Conservation (phyloP, 2,797 vertebrate species). For the Pseudocheirus occidentalis region DNA sequence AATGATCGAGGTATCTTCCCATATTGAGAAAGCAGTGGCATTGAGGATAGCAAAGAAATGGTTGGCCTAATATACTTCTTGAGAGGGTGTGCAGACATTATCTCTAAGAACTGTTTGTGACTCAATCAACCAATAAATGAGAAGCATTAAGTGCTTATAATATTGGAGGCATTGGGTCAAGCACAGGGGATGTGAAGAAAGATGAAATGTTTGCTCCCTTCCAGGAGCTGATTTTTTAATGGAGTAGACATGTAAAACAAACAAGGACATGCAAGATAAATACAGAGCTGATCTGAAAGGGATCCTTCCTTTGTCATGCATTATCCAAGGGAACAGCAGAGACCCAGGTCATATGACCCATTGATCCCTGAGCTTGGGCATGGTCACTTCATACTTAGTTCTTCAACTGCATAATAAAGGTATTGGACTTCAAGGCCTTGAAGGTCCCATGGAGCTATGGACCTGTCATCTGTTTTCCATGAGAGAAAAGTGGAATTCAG, state of each 20-base stretch:
- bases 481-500: not conserved
- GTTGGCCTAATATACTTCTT: not conserved
- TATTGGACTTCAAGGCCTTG: not conserved
- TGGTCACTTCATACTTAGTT: not conserved
- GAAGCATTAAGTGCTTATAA: not conserved
- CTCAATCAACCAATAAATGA: not conserved
- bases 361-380: not conserved
- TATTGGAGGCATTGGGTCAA: not conserved
- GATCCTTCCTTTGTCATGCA: not conserved
- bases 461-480: not conserved
- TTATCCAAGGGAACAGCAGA: not conserved
- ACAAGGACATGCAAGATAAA: not conserved
- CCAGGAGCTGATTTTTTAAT: not conserved
- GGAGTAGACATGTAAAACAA: not conserved
- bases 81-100: not conserved
- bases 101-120: not conserved
- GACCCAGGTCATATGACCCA: not conserved
- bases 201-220: not conserved
- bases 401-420: not conserved
- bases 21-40: not conserved
- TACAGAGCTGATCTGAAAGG: not conserved
- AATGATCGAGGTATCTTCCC: not conserved
- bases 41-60: not conserved
- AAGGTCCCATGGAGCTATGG: not conserved
- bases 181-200: not conserved